Conservation (phyloP, 2,888 invertebrate species). For the Xestia xanthographa region DNA sequence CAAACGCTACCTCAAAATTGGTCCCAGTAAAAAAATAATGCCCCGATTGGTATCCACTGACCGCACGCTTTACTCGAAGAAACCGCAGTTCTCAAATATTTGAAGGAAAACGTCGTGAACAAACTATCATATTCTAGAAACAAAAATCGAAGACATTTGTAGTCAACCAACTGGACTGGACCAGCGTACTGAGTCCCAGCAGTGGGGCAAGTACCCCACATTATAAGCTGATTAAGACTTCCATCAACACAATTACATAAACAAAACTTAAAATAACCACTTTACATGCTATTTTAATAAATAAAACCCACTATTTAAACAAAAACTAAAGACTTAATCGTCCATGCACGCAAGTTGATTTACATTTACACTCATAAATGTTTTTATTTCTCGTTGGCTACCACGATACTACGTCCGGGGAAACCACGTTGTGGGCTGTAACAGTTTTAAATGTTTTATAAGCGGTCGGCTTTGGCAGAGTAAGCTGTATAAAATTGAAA, state of each 20-base stretch:
- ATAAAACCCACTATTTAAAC: neutral
- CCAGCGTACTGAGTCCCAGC: no score
- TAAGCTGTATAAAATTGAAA: conserved; percentile 3
- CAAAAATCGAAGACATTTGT: no score
- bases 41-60: no score
- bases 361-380: neutral
- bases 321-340: neutral
- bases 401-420: neutral
- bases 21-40: no score
- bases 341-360: neutral
- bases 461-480: neutral
- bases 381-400: neutral
- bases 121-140: no score
- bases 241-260: neutral
- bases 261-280: neutral
- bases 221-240: neutral
- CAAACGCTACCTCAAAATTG: no score
- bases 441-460: conserved; percentile 11
- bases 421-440: neutral
- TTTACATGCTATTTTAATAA: neutral
- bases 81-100: no score
- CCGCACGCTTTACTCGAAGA: no score
- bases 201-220: no score
- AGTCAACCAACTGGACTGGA: no score
- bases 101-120: no score